Evolutionary conservation across 1,140 invertebrate genomes (phyloP).

Genomic region (Drosophila biarmipes): DNA sequence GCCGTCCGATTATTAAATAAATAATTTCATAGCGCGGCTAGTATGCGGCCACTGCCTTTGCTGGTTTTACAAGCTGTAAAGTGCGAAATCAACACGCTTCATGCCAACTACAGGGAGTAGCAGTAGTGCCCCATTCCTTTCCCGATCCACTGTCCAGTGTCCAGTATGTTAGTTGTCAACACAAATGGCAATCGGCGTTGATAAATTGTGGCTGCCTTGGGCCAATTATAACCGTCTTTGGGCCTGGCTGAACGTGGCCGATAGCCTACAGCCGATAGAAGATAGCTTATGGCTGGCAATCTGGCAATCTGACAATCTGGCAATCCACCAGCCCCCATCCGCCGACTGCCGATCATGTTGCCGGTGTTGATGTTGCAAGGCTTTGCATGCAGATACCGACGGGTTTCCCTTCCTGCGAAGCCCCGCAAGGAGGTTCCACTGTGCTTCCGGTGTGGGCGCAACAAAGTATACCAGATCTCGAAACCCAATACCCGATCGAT

Average conservation of each 20-base stretch:
- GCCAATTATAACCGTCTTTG: constrained; percentile 82
- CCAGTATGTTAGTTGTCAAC: constrained; percentile 78
- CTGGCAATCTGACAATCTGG: neutral
- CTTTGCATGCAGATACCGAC: constrained; percentile 41
- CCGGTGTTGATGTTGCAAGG: constrained; percentile 39
- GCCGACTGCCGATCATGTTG: constrained; percentile 24
- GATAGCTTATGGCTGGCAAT: neutral
- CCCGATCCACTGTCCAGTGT: constrained; percentile 49
- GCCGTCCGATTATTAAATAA: constrained; percentile 76
- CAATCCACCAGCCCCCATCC: constrained; percentile 22
- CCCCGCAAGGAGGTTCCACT: constrained; percentile 24
- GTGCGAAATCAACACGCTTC: constrained; percentile 82
- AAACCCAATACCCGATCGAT: constrained; percentile 34
- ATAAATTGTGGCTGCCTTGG: constrained; percentile 81
- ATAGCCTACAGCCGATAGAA: neutral
- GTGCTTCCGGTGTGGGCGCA: constrained; percentile 43
- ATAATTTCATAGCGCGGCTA: constrained; percentile 72
- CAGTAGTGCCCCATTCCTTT: constrained; percentile 30
- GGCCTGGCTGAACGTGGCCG: constrained; percentile 50
- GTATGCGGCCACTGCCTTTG: constrained; percentile 40
- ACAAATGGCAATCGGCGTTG: constrained; percentile 80
- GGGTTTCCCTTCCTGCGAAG: constrained; percentile 48
- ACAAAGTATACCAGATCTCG: constrained; percentile 18
- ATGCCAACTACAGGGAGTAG: constrained; percentile 64
- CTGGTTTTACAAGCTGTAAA: constrained; percentile 79